These are phyloP conservation scores for Watsonalla cultraria DNA, from an alignment of 2,888 invertebrate species.

Conservation along the genomic window DNA sequence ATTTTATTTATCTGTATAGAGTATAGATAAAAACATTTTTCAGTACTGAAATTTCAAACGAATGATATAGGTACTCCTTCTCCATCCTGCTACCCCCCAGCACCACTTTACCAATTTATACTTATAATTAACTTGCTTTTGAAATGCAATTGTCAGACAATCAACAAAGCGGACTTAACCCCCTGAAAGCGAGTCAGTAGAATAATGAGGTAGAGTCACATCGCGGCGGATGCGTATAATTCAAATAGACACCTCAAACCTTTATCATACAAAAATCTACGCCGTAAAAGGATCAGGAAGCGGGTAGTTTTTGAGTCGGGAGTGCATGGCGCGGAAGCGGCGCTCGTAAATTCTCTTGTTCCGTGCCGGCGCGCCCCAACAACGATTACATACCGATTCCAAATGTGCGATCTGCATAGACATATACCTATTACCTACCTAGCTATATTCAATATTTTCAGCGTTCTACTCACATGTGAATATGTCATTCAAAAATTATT, in stretches of 20 bases:
- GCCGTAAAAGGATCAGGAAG: conserved; percentile 25
- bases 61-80: too few species aligned
- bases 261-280: conserved; percentile 35
- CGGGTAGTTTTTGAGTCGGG: conserved; percentile 41
- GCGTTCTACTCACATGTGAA: too few species aligned
- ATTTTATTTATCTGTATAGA: too few species aligned
- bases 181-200: too few species aligned
- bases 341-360: conserved; percentile 42
- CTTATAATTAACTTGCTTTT: too few species aligned
- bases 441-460: conserved; percentile 25
- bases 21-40: too few species aligned
- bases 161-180: too few species aligned
- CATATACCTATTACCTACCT: conserved; percentile 9
- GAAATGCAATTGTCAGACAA: too few species aligned
- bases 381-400: conserved; percentile 43
- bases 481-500: too few species aligned
- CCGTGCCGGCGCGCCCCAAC: conserved; percentile 32
- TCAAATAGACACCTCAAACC: conserved; percentile 1
- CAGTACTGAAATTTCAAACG: too few species aligned
- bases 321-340: conserved; percentile 42
- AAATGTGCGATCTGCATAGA: conserved; percentile 21
- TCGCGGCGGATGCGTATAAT: neutral
- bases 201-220: neutral
- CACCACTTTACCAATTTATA: too few species aligned
- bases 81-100: too few species aligned